These are phyloP conservation scores for Saguinus imperator DNA, from an alignment of 2,113 vertebrate species.

Conservation along the genomic window DNA sequence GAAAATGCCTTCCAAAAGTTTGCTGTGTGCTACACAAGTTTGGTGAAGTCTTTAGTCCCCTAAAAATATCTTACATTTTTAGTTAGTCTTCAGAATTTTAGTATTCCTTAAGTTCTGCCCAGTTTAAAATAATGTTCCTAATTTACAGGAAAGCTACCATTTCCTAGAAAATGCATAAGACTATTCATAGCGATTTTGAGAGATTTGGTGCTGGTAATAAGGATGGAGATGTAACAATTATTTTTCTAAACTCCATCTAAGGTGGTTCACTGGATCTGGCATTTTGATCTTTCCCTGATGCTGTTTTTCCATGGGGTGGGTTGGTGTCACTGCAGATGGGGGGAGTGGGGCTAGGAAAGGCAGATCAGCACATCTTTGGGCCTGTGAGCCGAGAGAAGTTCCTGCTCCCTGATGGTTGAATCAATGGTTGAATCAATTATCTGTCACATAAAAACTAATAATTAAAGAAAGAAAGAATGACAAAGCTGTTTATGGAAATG, in stretches of 20 bases:
- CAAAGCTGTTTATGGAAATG: conserved; percentile 30
- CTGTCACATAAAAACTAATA: not conserved
- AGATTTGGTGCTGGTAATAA: conserved; percentile 9
- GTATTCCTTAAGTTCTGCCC: not conserved
- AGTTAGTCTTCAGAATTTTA: not conserved
- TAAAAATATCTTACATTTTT: not conserved
- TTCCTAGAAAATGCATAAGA: not conserved
- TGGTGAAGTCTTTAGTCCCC: not conserved
- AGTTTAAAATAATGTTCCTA: not conserved
- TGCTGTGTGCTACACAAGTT: not conserved
- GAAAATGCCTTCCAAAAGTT: not conserved
- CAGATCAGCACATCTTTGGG: not conserved
- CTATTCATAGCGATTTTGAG: not conserved
- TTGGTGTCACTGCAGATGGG: not conserved
- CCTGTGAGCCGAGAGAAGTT: not conserved
- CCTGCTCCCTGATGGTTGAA: not conserved
- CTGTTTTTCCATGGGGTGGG: conserved; percentile 60
- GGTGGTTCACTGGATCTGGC: conserved; percentile 69
- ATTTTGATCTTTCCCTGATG: conserved; percentile 63
- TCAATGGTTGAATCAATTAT: not conserved
- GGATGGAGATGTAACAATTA: not conserved
- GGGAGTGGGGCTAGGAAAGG: not conserved
- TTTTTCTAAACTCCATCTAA: conserved; percentile 37
- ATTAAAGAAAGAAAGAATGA: conserved; percentile 10
- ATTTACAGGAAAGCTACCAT: not conserved